Evolutionary conservation across 1,140 invertebrate genomes (phyloP), one percentile per base, ranked within the genome.

Genomic region (Monochamus saltuarius): DNA sequence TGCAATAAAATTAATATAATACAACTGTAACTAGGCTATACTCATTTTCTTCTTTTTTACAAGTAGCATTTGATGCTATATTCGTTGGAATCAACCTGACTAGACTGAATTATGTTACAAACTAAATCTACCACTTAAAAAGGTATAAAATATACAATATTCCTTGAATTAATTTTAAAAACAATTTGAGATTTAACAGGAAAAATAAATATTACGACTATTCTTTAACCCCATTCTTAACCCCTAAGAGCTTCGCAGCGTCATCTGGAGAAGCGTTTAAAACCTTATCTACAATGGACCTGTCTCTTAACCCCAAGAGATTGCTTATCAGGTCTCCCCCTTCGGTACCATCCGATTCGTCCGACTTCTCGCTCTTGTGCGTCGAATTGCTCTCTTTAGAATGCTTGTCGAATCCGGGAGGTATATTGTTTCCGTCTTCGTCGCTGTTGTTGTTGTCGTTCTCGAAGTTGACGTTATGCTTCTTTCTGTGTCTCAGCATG

Each of bases 401-500:
- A 11, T 52, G n/a, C 14, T 43, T 39, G 16, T 36, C 13, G 37
- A 7, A n/a, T 53, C 62, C 10, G 40, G 38, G 1, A 62, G 35
- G 8, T 47, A 55, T 53, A 36, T 59, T 57, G 37, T 22, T 34
- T 10, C 56, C 49, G 6, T 71, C 69, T 51, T 70, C 66, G 46
- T 70, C 68, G 40, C 66, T 68, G 16, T 65, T 62, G 9, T 50
- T 64, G 4, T 58, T 55, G 36, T 79, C 80, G 40, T 81, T 77
- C 16, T 81, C 82, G 47, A 76, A 80, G 40, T 59, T 70, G 57
- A 80, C 74, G 10, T 80, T 78, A 70, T 94, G 91, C 73, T 94
- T 95, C 76, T 94, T 94, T 43, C 92, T 82, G 73, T 95, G 93
- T 2, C 93, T 83, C 51, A 95, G 83, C 92, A 95, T 95, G 73